These are phyloP conservation scores for Antigone vipio DNA, from an alignment of 2,113 vertebrate genomes.

Conservation along the genomic window DNA sequence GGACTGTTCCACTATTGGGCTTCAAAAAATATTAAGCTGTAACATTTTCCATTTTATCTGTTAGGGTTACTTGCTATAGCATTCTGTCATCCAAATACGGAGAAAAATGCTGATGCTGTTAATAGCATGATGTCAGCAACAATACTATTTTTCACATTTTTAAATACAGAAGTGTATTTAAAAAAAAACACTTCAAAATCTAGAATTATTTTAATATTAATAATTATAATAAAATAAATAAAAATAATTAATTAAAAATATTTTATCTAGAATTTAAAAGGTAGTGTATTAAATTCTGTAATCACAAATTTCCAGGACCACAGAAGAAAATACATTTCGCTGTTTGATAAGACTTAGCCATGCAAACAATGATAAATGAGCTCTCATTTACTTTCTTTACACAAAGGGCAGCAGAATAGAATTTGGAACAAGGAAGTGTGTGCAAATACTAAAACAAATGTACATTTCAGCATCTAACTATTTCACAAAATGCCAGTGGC, in stretches of 20 bases:
- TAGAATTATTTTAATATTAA: neutral
- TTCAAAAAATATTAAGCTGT: neutral
- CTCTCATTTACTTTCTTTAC: conserved; percentile 15
- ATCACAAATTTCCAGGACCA: neutral
- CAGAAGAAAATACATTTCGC: conserved; percentile 30
- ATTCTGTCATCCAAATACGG: neutral
- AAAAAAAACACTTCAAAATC: neutral
- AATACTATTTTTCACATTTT: neutral
- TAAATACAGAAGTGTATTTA: neutral
- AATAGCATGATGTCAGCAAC: neutral
- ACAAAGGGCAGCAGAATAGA: neutral
- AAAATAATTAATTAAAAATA: conserved; percentile 7
- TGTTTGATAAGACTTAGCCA: conserved; percentile 3
- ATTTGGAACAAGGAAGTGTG: neutral
- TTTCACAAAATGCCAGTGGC: neutral
- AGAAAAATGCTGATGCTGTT: neutral
- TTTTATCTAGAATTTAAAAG: neutral
- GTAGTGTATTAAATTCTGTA: neutral
- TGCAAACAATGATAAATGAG: conserved; percentile 53
- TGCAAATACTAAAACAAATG: conserved; percentile 10
- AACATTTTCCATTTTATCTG: neutral
- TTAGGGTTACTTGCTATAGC: neutral
- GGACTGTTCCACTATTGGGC: neutral
- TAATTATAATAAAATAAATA: neutral
- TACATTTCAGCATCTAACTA: neutral